A percentile compares a stretch with the other conserved stretches of the same genome.
Evolutionary conservation across 2,888 invertebrate genomes (phyloP).

Genomic region (Meandrusa payeni): DNA sequence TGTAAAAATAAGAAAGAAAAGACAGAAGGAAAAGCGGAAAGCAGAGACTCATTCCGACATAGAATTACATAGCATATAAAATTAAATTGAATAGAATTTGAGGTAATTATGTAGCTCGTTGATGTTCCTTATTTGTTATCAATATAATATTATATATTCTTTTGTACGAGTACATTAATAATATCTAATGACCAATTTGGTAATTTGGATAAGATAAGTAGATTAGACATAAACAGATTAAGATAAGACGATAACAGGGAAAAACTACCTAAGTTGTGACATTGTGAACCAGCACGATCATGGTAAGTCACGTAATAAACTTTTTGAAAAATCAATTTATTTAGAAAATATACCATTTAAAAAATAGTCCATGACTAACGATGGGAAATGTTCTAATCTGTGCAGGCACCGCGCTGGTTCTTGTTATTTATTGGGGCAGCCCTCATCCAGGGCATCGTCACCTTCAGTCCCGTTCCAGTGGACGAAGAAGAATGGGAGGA

Average conservation of each 20-base stretch:
- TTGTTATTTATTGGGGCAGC: slow-evolving; percentile 44
- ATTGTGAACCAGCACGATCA: slow-evolving; percentile 46
- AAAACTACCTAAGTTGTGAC: slow-evolving; percentile 34
- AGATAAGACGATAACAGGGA: slow-evolving; percentile 35
- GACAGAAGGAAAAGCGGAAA: too few relatives aligned
- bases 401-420: slow-evolving; percentile 54
- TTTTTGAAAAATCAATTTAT: too few relatives aligned
- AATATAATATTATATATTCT: too few relatives aligned
- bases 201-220: slow-evolving; percentile 50
- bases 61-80: too few relatives aligned
- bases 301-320: slow-evolving; percentile 56
- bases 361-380: too few relatives aligned
- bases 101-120: too few relatives aligned
- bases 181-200: slow-evolving; percentile 36
- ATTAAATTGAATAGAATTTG: too few relatives aligned
- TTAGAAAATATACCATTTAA: too few relatives aligned
- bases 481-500: slow-evolving; percentile 59
- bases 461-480: slow-evolving; percentile 54
- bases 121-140: too few relatives aligned
- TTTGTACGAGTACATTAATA: too few relatives aligned
- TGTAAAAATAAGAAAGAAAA: too few relatives aligned
- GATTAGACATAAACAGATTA: slow-evolving; percentile 36
- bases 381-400: slow-evolving; percentile 26
- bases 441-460: slow-evolving; percentile 47
- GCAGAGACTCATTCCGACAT: too few relatives aligned